Base-by-base conservation (phyloP, 2,113 vertebrate species). In the Anoplopoma fimbria region DNA sequence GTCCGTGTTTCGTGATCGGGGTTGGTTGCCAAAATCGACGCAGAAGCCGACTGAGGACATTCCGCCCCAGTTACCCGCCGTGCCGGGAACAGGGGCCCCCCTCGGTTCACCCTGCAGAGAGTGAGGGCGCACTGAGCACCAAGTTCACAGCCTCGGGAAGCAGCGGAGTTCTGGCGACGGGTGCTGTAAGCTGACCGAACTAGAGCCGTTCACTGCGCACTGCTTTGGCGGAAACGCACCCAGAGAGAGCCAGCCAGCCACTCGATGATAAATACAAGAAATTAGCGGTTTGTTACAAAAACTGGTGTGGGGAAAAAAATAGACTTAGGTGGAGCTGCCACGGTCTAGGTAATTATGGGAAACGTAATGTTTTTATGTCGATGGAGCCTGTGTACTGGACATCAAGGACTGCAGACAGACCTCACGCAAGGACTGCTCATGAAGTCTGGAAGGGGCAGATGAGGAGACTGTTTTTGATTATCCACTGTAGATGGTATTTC, bases 391-490 rank as follows among this genome's bases (percentile, higher is more conserved):
- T 70, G 74, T 64, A 65, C 73, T 73, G 73, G 85, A 92, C 77
- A 91, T 88, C 83, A 92, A 89, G 80, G 85, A 75, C 79, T 74
- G 76, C 71, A 88, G 77, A 31, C 77, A 68, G 74, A 80, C 68
- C 63, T 84, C 68, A 87, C 8, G 51, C 75, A 62, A 82, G 51
- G 75, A 84, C 84, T 88, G 69, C 82, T 90, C 91, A 85, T 93
- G 81, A 91, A 88, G 86, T 85, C 83, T 83, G 81, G 77, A 86
- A 78, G 57, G 77, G 79, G 80, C 61, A 74, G 80, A 88, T 67
- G 85, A 87, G 55, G 89, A 79, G 75, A 89, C 84, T 89, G 86
- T 79, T 90, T 92, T 87, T 91, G 90, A 93, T 93, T 93, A 93
- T 89, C 75, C 63, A 75, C 69, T 83, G 90, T 95, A 94, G 94